phyloP scores from a whole-genome alignment of 2,113 vertebrate genomes.

The Eulacestoma nigropectus region DNA sequence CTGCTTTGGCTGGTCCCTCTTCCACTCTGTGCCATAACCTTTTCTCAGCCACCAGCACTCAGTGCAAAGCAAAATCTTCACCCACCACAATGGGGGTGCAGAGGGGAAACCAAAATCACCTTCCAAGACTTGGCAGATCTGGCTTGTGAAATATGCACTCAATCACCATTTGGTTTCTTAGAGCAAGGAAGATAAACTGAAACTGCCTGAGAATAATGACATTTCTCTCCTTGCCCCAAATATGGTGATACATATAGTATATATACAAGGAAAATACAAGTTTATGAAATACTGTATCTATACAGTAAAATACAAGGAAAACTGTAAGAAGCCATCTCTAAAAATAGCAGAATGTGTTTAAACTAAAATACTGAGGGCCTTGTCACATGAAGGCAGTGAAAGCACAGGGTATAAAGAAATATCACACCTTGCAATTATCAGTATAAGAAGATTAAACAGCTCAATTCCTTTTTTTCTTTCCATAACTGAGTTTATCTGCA shows the following conservation, averaged over 20 bases:
- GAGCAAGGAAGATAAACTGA: not conserved
- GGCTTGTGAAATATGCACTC: not conserved
- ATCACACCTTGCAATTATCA: constrained; percentile 42
- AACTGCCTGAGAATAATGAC: not conserved
- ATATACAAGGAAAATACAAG: too few species aligned
- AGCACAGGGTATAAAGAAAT: constrained; percentile 11
- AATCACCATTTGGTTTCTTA: not conserved
- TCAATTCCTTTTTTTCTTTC: constrained; percentile 29
- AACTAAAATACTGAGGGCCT: not conserved
- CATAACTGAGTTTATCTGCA: constrained; percentile 30
- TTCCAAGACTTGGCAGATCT: not conserved
- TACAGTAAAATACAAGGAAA: not conserved
- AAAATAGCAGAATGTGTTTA: not conserved
- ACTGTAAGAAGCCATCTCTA: not conserved
- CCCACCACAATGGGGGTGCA: too few species aligned
- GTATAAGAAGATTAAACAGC: constrained; percentile 57
- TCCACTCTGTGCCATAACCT: not conserved
- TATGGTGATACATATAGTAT: not conserved
- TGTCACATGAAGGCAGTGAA: not conserved
- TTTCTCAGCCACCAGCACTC: not conserved
- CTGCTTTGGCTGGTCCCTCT: not conserved
- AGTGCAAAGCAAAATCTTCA: not conserved
- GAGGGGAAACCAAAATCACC: not conserved
- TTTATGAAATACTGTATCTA: too few species aligned
- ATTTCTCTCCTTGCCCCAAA: not conserved